phyloP scores from a whole-genome alignment of 2,888 invertebrate species.

The Torymus texanus region DNA sequence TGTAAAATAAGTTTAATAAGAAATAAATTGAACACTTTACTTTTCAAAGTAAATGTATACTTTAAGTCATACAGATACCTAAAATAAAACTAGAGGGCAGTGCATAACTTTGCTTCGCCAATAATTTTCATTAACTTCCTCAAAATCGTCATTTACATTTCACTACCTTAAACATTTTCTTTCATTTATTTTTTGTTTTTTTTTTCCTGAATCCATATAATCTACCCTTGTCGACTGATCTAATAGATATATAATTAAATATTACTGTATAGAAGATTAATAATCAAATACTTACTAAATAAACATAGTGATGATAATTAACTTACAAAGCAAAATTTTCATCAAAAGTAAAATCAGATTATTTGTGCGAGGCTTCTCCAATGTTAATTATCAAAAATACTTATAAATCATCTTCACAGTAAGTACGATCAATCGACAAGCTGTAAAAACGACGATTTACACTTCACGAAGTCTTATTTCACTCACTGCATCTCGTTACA shows the following conservation, averaged over 20 bases:
- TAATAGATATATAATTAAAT: conserved; percentile 21
- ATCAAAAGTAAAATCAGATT: conserved; percentile 29
- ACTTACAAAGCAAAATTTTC: conserved; percentile 21
- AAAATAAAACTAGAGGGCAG: conserved; percentile 45
- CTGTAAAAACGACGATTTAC: conserved; percentile 36
- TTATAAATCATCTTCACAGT: conserved; percentile 36
- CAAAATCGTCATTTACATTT: conserved; percentile 43
- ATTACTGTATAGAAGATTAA: conserved; percentile 26
- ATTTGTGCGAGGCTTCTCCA: conserved; percentile 37
- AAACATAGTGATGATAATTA: conserved; percentile 16
- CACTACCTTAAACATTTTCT: conserved; percentile 36
- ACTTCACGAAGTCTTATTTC: conserved; percentile 38
- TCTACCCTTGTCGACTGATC: conserved; percentile 47
- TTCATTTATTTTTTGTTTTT: conserved; percentile 21
- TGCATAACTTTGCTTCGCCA: conserved; percentile 38
- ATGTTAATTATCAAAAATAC: conserved; percentile 46
- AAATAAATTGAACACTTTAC: conserved; percentile 22
- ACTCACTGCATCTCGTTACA: conserved; percentile 40
- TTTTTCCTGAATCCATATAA: conserved; percentile 18
- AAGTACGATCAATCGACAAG: conserved; percentile 48
- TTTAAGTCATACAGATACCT: conserved; percentile 19
- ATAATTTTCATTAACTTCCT: conserved; percentile 34
- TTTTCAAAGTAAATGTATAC: conserved; percentile 24
- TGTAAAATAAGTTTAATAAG: conserved; percentile 21
- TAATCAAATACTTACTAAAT: conserved; percentile 8